Evolutionary conservation across 2,888 invertebrate genomes (phyloP), one percentile per base, ranked within the genome.

Genomic region (Diogma glabrata): DNA sequence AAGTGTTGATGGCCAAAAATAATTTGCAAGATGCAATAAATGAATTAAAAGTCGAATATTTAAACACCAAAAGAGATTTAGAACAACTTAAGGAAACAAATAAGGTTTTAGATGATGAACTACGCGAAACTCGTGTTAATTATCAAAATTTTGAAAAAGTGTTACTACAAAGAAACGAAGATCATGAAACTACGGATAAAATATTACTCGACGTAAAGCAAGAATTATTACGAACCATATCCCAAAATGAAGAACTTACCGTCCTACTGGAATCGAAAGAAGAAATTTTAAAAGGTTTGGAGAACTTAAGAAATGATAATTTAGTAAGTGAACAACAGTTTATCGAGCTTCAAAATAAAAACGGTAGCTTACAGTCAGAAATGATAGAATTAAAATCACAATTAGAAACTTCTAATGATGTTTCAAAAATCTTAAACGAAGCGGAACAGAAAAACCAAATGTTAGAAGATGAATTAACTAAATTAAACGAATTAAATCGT

Each of bases 21-120:
- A 75, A 76, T 47, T 59, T 78, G 45, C 76, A 76, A 54, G 66
- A 67, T 10, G 78, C 76, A 58, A 74, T 75, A 47, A 71, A 72
- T 56, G 61, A 68, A 1, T 59, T 77, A 2, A 74, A 72, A 58
- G 66, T 69, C 47, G 73, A 76, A 54, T 57, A 28, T 16, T 19
- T 19, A 19, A 10, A 16, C 12, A 33, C 16, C n/a, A 22, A n/a
- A n/a, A 12, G 2, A 19, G 10, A 3, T 10, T 9, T 10, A 3
- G 3, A 10, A 3, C 10, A 30, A 30, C 12, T 30, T n/a, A 8
- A 5, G 10, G 30, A 30, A n/a, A n/a, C 10, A 8, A 30, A 30
- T 30, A n/a, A 4, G 9, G 10, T 30, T n/a, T 30, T 30, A n/a
- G n/a, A 30, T n/a, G n/a, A 8, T 4, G 3, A 36, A 33, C 16